Conservation (phyloP, 2,113 vertebrate species). For the Eidolon helvum region DNA sequence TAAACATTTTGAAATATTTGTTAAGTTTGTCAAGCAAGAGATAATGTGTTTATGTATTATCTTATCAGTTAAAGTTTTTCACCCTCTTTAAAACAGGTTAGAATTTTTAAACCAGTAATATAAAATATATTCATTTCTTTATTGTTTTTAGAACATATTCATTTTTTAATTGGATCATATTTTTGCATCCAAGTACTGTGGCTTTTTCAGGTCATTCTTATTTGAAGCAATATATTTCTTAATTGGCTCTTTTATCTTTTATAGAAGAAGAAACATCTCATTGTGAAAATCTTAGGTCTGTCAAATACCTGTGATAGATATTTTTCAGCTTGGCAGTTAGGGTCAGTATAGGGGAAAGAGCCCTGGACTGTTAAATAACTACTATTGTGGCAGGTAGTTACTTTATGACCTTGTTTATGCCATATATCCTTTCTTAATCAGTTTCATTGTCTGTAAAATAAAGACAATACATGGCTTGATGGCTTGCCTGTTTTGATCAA, state of each 20-base stretch:
- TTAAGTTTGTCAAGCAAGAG: neutral
- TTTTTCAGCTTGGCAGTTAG: neutral
- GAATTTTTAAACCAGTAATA: neutral
- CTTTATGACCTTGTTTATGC: neutral
- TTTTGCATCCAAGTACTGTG: neutral
- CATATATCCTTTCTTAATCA: neutral
- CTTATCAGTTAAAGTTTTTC: neutral
- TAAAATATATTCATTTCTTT: neutral
- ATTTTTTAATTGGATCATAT: neutral
- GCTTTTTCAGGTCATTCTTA: neutral
- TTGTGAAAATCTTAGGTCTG: neutral
- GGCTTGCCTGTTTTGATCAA: neutral
- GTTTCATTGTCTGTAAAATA: neutral
- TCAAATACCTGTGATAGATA: neutral
- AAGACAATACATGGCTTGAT: neutral
- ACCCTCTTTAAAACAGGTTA: neutral
- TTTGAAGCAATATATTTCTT: neutral
- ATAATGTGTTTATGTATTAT: neutral
- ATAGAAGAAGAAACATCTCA: neutral
- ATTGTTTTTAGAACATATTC: neutral
- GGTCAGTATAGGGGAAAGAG: neutral
- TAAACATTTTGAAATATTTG: conserved; percentile 26
- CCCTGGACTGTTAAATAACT: neutral
- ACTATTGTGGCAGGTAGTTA: neutral
- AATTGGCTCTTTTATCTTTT: neutral